Evolutionary conservation across 2,888 invertebrate genomes (phyloP), one percentile per base, ranked within the genome.

Genomic region (Drosophila greeni): DNA sequence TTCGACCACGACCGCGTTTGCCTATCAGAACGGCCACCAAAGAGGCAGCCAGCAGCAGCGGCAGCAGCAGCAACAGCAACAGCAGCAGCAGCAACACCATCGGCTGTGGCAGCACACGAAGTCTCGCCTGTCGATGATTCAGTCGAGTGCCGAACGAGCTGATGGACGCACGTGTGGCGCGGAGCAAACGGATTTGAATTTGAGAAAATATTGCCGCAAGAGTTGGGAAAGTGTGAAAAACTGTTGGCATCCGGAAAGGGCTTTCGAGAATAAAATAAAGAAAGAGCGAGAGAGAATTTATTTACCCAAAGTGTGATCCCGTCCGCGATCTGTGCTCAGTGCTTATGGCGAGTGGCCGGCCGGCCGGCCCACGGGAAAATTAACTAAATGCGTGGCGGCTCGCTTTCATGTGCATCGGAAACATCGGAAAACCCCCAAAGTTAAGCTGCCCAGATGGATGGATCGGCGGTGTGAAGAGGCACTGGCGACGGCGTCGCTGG

Each of bases 111-210:
- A 54, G 26, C 52, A 49, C 56, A 62, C 73, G 74, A 66, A 47
- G 45, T 51, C 65, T 61, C 47, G 57, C 52, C 68, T 56, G 62
- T 69, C 69, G 62, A 69, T 66, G 68, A 66, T 70, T 85, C 85
- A 85, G 86, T 86, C 85, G 85, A 85, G 83, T 78, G 70, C 84
- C 86, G 86, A 86, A 78, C 81, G 86, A 81, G 86, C 76, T 76
- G 71, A 67, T 75, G 68, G 74, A 74, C 77, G 84, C 83, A 86
- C 84, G 86, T 85, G 77, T 76, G 58, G 45, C 65, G 64, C 68
- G 71, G 53, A 57, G 75, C 70, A 57, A 72, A 66, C 18, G 40
- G 9, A 36, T n/a, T 23, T 12, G 36, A 16, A 47, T 40, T 23
- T 24, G 6, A 3, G 14, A 40, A 47, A 48, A 57, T 23, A 40